Percentiles rank a stretch among this genome's conserved stretches.
Conservation (phyloP, 2,888 invertebrate species). For the Lamellibrachia columna region DNA sequence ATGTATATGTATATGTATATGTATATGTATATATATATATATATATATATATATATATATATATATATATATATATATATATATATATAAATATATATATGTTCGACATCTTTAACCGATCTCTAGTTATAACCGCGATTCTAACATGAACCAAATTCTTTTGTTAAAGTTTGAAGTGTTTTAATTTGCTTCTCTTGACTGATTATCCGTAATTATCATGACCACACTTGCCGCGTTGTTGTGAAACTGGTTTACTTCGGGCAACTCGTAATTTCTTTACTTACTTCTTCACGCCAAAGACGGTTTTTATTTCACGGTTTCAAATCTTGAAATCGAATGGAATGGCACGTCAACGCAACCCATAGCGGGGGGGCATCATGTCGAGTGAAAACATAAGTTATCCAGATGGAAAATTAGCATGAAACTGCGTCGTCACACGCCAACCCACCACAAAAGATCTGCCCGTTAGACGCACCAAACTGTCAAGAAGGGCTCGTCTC, state of each 20-base stretch:
- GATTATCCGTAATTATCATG: background rate
- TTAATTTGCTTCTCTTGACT: background rate
- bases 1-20: too few species aligned
- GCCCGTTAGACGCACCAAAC: constrained; percentile 3
- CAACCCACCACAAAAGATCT: background rate
- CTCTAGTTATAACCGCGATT: background rate
- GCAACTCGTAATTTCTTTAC: background rate
- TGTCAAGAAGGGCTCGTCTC: background rate
- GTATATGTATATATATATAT: too few species aligned
- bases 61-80: too few species aligned
- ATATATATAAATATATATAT: background rate
- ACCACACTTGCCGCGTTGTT: background rate
- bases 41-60: too few species aligned
- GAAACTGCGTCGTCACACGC: background rate
- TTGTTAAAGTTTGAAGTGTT: background rate
- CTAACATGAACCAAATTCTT: background rate
- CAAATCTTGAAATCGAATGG: background rate
- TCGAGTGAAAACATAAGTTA: background rate
- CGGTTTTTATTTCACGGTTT: background rate
- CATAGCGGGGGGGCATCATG: background rate
- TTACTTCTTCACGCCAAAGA: background rate
- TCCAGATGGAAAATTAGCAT: constrained; percentile 11
- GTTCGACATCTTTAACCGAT: background rate
- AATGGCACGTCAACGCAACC: background rate
- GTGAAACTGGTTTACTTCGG: background rate